Evolutionary conservation across 2,113 vertebrate genomes (phyloP).

Genomic region (Otis tarda): DNA sequence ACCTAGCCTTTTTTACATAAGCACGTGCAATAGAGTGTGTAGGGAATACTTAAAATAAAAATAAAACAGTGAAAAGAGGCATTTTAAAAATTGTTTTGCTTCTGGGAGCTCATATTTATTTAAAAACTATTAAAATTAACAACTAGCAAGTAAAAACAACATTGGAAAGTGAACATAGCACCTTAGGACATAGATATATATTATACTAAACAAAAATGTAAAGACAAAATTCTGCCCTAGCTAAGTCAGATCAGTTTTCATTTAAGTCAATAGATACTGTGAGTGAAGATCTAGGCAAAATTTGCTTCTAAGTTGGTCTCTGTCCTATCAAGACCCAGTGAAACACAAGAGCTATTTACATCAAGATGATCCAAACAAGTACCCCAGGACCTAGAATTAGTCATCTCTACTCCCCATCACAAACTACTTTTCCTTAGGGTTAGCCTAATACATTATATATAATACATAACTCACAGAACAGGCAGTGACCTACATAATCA

Average conservation of each 20-base stretch:
- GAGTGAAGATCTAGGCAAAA: slow-evolving; percentile 9
- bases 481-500: slow-evolving; percentile 37
- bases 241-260: slow-evolving; percentile 1
- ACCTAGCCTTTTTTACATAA: background rate
- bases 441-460: background rate
- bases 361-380: background rate
- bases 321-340: background rate
- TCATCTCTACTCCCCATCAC: background rate
- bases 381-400: background rate
- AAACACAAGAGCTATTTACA: background rate
- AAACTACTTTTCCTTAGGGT: background rate
- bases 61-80: background rate
- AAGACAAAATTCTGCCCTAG: background rate
- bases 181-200: background rate
- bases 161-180: background rate
- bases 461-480: background rate
- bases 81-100: background rate
- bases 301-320: background rate
- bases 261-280: background rate
- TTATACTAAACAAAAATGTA: background rate
- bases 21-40: background rate
- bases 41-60: background rate
- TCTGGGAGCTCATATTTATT: background rate
- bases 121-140: background rate
- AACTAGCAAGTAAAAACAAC: background rate